Evolutionary conservation across 1,140 invertebrate species (phyloP).

Genomic region (Oscheius sp.): DNA sequence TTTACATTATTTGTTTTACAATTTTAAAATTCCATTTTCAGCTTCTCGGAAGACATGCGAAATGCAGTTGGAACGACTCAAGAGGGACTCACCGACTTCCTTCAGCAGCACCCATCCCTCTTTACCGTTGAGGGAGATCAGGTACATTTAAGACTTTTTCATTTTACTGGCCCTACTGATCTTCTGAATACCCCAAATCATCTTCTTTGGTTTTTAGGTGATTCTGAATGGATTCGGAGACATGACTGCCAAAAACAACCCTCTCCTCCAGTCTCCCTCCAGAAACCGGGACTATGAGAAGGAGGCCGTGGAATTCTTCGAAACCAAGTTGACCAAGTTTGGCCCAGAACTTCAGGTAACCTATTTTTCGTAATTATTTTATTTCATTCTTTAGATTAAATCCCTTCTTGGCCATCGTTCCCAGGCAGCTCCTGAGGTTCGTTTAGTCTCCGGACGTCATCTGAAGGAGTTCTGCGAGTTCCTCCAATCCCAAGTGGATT

Average conservation of each 20-base stretch:
- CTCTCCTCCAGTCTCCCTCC: conserved; percentile 62
- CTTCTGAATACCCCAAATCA: too few relatives aligned
- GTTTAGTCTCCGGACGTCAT: conserved; percentile 87
- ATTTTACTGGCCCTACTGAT: neutral
- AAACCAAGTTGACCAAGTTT: conserved; percentile 82
- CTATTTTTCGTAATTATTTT: conserved; percentile 18
- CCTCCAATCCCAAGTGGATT: conserved; percentile 77
- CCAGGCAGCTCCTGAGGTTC: conserved; percentile 87
- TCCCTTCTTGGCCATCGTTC: conserved; percentile 85
- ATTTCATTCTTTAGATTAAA: conserved; percentile 71
- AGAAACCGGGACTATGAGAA: conserved; percentile 80
- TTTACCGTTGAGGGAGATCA: conserved; percentile 87
- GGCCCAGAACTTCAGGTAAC: conserved; percentile 75
- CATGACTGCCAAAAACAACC: conserved; percentile 59
- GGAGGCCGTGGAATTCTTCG: conserved; percentile 91
- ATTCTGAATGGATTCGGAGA: conserved; percentile 74
- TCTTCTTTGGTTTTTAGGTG: conserved; percentile 13
- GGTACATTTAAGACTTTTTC: conserved; percentile 64
- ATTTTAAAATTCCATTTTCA: conserved; percentile 21
- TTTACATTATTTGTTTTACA: neutral
- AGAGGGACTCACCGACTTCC: conserved; percentile 73
- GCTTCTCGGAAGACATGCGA: conserved; percentile 58
- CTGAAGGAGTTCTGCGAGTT: conserved; percentile 91
- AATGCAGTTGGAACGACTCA: conserved; percentile 61
- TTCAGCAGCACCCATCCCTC: conserved; percentile 78